These are phyloP conservation scores for Diplolepis rosae DNA, from an alignment of 2,888 invertebrate species.

Conservation along the genomic window DNA sequence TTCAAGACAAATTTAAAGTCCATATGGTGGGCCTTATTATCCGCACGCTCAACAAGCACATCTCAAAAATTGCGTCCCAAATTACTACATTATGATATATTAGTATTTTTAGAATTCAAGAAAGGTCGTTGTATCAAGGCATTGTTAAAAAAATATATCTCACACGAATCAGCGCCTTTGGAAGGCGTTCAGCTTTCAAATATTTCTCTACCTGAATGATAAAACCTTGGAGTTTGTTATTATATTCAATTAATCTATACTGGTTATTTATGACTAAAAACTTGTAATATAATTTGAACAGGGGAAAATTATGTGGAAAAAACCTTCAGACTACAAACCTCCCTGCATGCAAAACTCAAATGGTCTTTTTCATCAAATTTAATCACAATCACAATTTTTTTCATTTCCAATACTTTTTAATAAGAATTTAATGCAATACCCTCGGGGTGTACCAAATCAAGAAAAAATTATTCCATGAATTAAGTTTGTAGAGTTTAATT, in stretches of 20 bases:
- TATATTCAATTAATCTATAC: not conserved
- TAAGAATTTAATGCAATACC: too few species aligned
- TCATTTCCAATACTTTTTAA: too few species aligned
- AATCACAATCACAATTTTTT: too few species aligned
- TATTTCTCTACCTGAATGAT: not conserved
- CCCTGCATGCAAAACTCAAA: too few species aligned
- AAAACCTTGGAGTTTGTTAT: not conserved
- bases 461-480: too few species aligned
- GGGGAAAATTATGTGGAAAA: too few species aligned
- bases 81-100: constrained; percentile 12
- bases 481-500: too few species aligned
- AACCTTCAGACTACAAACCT: too few species aligned
- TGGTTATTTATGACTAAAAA: too few species aligned
- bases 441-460: too few species aligned
- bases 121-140: not conserved
- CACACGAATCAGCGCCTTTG: not conserved
- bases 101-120: not conserved
- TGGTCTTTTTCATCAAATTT: too few species aligned
- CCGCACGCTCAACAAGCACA: constrained; percentile 40
- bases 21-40: constrained; percentile 49
- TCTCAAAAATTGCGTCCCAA: constrained; percentile 5
- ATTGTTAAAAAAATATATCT: not conserved
- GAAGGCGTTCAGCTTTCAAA: not conserved
- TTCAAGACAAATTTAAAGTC: constrained; percentile 33
- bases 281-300: too few species aligned